Evolutionary conservation across 2,797 vertebrate genomes (phyloP), one percentile per base, ranked within the genome.

Genomic region (Nyctalus aviator): DNA sequence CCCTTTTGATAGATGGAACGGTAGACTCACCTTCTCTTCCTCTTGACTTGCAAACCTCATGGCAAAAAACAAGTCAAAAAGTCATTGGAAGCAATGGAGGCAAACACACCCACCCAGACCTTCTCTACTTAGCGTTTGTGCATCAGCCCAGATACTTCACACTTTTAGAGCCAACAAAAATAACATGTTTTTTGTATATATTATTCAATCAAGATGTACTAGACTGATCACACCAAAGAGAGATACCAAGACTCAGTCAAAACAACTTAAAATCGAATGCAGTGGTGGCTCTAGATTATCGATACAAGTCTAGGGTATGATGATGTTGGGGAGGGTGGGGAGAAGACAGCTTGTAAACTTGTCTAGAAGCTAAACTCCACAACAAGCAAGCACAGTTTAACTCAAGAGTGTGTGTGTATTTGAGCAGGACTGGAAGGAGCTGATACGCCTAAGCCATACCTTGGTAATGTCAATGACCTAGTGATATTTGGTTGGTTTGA

Each of bases 11-110:
- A 41, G 20, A 35, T 0, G 86, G 20, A 66, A 83, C 77, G 37
- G 59, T 46, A 44, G 14, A 48, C 3, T 50, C 17, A 46, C 27
- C 46, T 83, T 79, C 71, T 95, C 44, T 84, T 90, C 37, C 62
- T 57, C 32, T 82, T 78, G 68, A 88, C 32, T 75, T 78, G 82
- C n/a, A 87, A 50, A 91, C 41, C 32, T 92, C 23, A 72, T 48
- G 48, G 46, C 46, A 94, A 81, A 90, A 48, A 48, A 96, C 6
- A 96, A 84, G 41, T 41, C 57, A 92, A 93, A 87, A 78, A 88
- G 12, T 20, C 7, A 46, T 32, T 10, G 30, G n/a, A 91, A 89
- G 20, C 46, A 59, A 23, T 23, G 3, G n/a, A 93, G 17, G 57
- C 25, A 94, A 90, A 68, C 3, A 27, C 7, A 37, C 14, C 35